Conservation (phyloP, 2,888 invertebrate species). For the Hesperia comma region DNA sequence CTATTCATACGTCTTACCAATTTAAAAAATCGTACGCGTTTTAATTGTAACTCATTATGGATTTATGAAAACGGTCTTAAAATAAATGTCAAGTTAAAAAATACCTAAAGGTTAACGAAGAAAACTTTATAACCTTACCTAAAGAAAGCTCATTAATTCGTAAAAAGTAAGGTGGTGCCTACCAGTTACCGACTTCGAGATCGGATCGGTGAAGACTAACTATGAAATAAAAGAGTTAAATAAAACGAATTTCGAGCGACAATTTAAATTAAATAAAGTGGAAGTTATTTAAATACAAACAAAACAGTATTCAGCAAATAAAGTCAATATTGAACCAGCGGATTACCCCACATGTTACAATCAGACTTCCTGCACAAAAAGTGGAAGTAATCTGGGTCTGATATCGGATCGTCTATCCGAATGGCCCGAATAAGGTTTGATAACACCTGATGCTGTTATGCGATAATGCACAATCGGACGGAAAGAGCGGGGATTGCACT, state of each 20-base stretch:
- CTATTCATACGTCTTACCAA: too few species aligned
- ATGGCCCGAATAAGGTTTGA: conserved; percentile 63
- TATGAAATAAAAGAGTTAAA: too few species aligned
- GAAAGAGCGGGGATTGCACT: conserved; percentile 35
- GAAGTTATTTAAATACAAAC: conserved; percentile 1
- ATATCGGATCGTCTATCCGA: conserved; percentile 43
- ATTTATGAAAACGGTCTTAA: too few species aligned
- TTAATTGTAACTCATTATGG: too few species aligned
- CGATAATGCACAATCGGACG: conserved; percentile 63
- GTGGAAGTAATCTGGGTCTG: conserved; percentile 25
- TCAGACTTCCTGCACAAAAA: conserved; percentile 20
- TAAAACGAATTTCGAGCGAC: too few species aligned
- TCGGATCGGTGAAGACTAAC: too few species aligned
- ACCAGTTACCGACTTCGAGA: not conserved
- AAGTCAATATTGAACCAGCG: conserved; percentile 4
- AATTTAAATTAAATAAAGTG: too few species aligned
- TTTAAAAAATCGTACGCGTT: too few species aligned
- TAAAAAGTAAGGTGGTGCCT: not conserved
- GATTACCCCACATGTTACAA: conserved; percentile 15
- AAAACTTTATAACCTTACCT: not conserved
- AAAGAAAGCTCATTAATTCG: not conserved
- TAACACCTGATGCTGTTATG: conserved; percentile 65
- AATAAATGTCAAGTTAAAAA: not conserved
- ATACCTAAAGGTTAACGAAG: not conserved
- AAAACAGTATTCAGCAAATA: conserved; percentile 3